Conservation (phyloP, 2,888 invertebrate genomes). For the Neelides folsomi region DNA sequence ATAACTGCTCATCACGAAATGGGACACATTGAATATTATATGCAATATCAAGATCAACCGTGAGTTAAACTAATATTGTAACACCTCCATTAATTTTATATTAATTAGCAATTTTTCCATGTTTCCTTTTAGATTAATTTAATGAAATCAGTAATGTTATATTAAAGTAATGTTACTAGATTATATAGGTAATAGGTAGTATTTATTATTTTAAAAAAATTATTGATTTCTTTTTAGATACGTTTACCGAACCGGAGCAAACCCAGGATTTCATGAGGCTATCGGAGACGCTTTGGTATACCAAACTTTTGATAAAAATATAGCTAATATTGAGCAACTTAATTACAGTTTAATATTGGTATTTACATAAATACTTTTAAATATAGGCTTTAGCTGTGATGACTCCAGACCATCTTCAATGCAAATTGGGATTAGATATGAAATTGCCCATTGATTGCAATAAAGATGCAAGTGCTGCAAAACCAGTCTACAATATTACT, state of each 20-base stretch:
- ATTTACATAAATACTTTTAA: slow-evolving; percentile 32
- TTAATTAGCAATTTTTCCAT: no score
- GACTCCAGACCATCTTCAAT: slow-evolving; percentile 32
- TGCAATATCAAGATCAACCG: slow-evolving; percentile 35
- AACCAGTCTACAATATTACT: slow-evolving; percentile 15
- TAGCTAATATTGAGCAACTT: no score
- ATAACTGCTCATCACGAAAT: slow-evolving; percentile 76
- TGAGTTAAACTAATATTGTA: no score
- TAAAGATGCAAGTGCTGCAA: background rate
- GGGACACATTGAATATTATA: slow-evolving; percentile 48
- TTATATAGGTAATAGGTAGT: background rate
- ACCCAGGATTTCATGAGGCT: slow-evolving; percentile 47
- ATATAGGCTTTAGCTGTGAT: slow-evolving; percentile 36
- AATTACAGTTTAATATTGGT: slow-evolving; percentile 4
- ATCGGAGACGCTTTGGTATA: slow-evolving; percentile 7
- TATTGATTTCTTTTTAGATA: slow-evolving; percentile 58
- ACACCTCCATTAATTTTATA: no score
- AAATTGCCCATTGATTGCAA: slow-evolving; percentile 10
- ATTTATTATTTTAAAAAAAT: slow-evolving; percentile 49
- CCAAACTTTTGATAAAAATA: background rate
- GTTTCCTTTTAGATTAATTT: no score
- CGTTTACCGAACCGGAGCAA: slow-evolving; percentile 60
- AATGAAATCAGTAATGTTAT: background rate
- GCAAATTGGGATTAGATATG: slow-evolving; percentile 17
- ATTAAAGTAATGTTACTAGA: background rate